Percentiles rank a stretch among this genome's conserved stretches.
Conservation (phyloP, 2,797 vertebrate genomes). For the Fistularia commersonii region DNA sequence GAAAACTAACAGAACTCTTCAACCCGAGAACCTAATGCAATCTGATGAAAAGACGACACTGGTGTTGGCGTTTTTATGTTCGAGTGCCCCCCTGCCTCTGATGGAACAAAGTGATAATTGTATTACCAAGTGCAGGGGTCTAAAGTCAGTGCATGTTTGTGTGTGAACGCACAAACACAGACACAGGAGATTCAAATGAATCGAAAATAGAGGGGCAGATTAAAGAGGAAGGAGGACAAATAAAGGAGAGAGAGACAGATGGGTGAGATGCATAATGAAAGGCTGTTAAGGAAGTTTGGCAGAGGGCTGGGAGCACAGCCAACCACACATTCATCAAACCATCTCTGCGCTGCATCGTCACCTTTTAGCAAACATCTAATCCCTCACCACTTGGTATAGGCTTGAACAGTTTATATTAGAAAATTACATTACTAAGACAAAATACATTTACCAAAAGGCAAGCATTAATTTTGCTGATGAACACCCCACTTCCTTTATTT, state of each 20-base stretch:
- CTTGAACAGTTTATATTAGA: too few species aligned
- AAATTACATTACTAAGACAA: too few species aligned
- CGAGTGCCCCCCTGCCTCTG: slow-evolving; percentile 25
- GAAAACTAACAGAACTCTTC: slow-evolving; percentile 58
- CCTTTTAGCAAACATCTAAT: neutral
- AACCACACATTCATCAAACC: slow-evolving; percentile 7
- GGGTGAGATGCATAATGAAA: slow-evolving; percentile 42
- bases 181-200: slow-evolving; percentile 22
- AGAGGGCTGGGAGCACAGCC: slow-evolving; percentile 24
- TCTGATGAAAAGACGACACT: slow-evolving; percentile 40
- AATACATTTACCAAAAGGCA: too few species aligned
- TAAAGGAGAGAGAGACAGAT: slow-evolving; percentile 22
- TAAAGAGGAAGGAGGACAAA: slow-evolving; percentile 26
- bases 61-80: slow-evolving; percentile 35
- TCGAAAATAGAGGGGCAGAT: slow-evolving; percentile 17
- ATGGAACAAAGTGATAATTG: slow-evolving; percentile 53
- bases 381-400: neutral
- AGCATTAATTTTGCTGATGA: too few species aligned
- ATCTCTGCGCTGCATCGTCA: neutral
- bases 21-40: slow-evolving; percentile 36
- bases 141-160: slow-evolving; percentile 3
- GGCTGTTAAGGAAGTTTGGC: slow-evolving; percentile 20
- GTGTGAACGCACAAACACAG: neutral
- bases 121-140: slow-evolving; percentile 17
- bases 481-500: too few species aligned